phyloP scores from a whole-genome alignment of 2,113 vertebrate genomes.

The Datnioides undecimradiatus region DNA sequence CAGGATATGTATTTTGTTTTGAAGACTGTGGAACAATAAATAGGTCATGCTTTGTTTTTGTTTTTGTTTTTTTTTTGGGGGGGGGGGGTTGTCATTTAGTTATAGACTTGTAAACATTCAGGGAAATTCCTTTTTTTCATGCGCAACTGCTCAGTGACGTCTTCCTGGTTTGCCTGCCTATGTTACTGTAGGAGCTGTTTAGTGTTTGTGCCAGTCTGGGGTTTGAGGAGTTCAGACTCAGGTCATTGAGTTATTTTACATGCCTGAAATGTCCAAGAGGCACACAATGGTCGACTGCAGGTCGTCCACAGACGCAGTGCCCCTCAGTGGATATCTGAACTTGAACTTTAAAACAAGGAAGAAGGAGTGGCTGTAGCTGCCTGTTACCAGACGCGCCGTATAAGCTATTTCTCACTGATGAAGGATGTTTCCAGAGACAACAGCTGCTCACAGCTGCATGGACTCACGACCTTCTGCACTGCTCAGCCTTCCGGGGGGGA shows the following conservation, averaged over 20 bases:
- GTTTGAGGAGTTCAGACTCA: slow-evolving; percentile 39
- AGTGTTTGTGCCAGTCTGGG: slow-evolving; percentile 50
- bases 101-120: slow-evolving; percentile 73
- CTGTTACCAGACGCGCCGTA: slow-evolving; percentile 22
- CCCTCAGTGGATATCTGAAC: slow-evolving; percentile 14
- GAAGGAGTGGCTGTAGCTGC: slow-evolving; percentile 7
- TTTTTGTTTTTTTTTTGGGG: slow-evolving; percentile 8
- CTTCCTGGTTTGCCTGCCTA: slow-evolving; percentile 32
- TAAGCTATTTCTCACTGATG: slow-evolving; percentile 61
- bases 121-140: slow-evolving; percentile 70
- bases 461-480: slow-evolving; percentile 20
- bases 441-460: slow-evolving; percentile 4
- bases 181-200: slow-evolving; percentile 18
- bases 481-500: slow-evolving; percentile 19
- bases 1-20: slow-evolving; percentile 52
- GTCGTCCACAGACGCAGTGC: not conserved
- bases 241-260: slow-evolving; percentile 4
- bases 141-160: slow-evolving; percentile 30
- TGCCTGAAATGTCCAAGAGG: slow-evolving; percentile 34
- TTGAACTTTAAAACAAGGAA: slow-evolving; percentile 29
- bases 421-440: slow-evolving; percentile 41
- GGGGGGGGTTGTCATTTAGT: slow-evolving; percentile 51
- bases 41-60: slow-evolving; percentile 37
- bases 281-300: not conserved
- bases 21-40: slow-evolving; percentile 56